Conservation (phyloP, 1,140 invertebrate genomes). For the Anadara kagoshimensis region DNA sequence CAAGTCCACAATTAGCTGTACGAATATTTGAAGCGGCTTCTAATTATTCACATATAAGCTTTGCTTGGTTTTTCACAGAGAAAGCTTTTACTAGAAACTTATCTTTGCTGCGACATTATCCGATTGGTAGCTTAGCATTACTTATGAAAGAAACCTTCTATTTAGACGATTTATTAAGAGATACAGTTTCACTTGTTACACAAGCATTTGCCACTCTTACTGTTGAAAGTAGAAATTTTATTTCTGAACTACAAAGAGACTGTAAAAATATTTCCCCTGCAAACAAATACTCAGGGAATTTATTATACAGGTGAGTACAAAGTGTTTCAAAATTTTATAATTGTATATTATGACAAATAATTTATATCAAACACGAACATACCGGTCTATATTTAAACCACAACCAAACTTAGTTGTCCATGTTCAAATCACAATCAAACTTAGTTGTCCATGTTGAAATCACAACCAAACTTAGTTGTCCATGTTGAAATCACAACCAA, state of each 20-base stretch:
- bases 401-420: no score
- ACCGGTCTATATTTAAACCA: no score
- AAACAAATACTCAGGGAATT: slow-evolving; percentile 13
- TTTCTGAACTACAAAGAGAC: slow-evolving; percentile 3
- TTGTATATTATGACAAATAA: no score
- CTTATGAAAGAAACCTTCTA: slow-evolving; percentile 53
- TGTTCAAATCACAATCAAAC: no score
- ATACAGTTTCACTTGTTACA: slow-evolving; percentile 51
- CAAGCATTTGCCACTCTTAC: slow-evolving; percentile 38
- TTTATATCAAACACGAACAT: no score
- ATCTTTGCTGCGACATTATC: slow-evolving; percentile 44
- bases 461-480: no score
- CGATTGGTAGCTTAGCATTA: slow-evolving; percentile 54
- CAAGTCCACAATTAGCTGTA: slow-evolving; percentile 44
- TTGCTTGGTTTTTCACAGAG: slow-evolving; percentile 66
- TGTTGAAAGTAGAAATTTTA: slow-evolving; percentile 4
- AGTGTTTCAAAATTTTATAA: background rate
- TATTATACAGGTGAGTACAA: slow-evolving; percentile 42
- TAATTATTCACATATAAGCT: slow-evolving; percentile 38
- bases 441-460: no score
- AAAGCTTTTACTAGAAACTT: slow-evolving; percentile 56
- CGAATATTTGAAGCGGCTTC: slow-evolving; percentile 50
- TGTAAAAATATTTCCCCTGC: slow-evolving; percentile 26
- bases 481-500: no score
- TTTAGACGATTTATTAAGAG: slow-evolving; percentile 54